phyloP scores from a whole-genome alignment of 35 echinoderm and acorn worm species.

The Holothuria glaberrima region DNA sequence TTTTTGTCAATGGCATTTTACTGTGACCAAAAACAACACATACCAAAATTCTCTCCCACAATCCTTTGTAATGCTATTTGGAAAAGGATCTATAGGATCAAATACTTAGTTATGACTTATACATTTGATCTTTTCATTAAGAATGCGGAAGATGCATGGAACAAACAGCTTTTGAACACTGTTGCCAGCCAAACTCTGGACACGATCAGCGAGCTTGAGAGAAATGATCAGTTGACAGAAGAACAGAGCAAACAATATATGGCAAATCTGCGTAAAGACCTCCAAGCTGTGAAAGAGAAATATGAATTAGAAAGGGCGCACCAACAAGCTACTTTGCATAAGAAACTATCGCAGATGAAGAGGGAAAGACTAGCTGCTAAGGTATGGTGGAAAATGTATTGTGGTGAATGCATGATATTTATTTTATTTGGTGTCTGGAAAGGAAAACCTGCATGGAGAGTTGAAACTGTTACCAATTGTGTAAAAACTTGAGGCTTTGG shows the following conservation, averaged over 20 bases:
- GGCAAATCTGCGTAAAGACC: slow-evolving; percentile 66
- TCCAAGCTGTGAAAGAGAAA: slow-evolving; percentile 71
- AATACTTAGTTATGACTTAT: no score
- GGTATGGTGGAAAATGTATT: slow-evolving; percentile 46
- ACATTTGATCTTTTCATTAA: no score
- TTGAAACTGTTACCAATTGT: no score
- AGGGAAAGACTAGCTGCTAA: slow-evolving; percentile 75
- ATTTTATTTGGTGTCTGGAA: no score
- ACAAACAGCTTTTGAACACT: no score
- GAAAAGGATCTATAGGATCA: no score
- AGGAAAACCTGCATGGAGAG: neutral
- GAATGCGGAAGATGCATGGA: no score
- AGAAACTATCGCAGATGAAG: slow-evolving; percentile 83
- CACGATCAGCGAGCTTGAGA: slow-evolving; percentile 67
- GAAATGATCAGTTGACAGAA: slow-evolving; percentile 72
- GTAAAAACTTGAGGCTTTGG: no score
- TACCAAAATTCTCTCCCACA: no score
- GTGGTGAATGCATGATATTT: neutral
- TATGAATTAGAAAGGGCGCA: slow-evolving; percentile 77
- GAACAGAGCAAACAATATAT: slow-evolving; percentile 69
- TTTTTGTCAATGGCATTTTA: no score
- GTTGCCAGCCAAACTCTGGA: slow-evolving; percentile 72
- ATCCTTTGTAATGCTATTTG: no score
- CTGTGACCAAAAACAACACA: no score
- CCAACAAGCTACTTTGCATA: slow-evolving; percentile 87